Base-by-base conservation (phyloP, 2,888 invertebrate species). In the Theristus sp. region DNA sequence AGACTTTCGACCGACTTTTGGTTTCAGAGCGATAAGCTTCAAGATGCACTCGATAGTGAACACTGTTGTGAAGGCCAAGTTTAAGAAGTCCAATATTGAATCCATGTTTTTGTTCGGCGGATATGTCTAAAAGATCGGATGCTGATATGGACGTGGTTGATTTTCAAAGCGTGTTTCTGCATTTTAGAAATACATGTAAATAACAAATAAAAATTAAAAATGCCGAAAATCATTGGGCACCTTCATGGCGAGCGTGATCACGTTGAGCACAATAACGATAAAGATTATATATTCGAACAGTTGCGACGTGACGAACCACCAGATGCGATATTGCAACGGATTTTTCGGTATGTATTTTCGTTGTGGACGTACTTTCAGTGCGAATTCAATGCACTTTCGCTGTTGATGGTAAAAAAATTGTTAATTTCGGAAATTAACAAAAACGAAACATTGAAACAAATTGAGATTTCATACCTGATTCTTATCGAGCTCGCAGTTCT, bases 241-340 rank as follows among this genome's bases (percentile, higher is more conserved):
- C 75, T 77, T 94, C 93, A 96, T 94, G 1, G 93, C 94, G 61
- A 96, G 81, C 1, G 91, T 89, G 63, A 96, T 84, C 2, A 94
- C 96, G 76, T 96, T 96, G 75, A 91, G 85, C 83, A 96, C 85
- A 76, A 96, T 96, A 65, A 96, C 81, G 38, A 85, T 84, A 77
- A 96, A 94, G 73, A 96, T 93, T 52, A 88, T 87, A 75, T 94
- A 96, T 77, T 96, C 94, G 76, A 96, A 96, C 0, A 90, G 89
- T 73, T 88, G 87, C 28, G 94, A 96, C 55, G 94, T 96, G 57
- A 96, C 94, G 75, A 96, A 89, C 91, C 93, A 94, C 96, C 96
- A 96, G 58, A 94, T 83, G 79, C 84, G 84, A 64, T 76, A 75
- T 76, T 94, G 93, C 73, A 90, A 86, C 62, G 89, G 84, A 77